These are phyloP conservation scores for Deroplatys truncata DNA, from an alignment of 2,888 invertebrate genomes.

Conservation along the genomic window DNA sequence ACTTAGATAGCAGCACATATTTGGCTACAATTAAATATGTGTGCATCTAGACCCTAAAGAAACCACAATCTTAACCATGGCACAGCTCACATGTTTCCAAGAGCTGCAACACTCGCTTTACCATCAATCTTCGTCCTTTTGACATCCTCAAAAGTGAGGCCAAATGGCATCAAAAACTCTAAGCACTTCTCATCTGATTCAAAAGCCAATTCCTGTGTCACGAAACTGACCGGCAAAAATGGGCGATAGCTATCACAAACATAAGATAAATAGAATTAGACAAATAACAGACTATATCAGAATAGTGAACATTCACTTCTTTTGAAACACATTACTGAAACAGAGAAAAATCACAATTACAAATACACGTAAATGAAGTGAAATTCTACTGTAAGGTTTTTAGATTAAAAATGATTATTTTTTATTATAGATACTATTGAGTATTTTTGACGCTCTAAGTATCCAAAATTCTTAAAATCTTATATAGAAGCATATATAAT, in stretches of 20 bases:
- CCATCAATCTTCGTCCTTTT: constrained; percentile 80
- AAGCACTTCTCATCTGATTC: constrained; percentile 75
- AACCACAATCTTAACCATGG: background rate
- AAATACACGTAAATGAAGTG: background rate
- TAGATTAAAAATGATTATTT: no score
- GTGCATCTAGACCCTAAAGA: background rate
- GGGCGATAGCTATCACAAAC: constrained; percentile 80
- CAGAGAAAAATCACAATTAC: constrained; percentile 17
- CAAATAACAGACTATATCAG: constrained; percentile 40
- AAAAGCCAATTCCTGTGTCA: constrained; percentile 86
- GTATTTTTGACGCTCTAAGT: no score
- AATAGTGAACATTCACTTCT: background rate
- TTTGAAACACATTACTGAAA: constrained; percentile 12
- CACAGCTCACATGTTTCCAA: constrained; percentile 12
- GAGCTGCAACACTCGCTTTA: constrained; percentile 63
- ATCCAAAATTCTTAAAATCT: no score
- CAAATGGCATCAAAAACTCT: constrained; percentile 82
- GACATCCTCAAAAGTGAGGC: constrained; percentile 66
- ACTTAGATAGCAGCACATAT: background rate
- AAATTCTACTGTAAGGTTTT: no score
- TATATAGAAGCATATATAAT: no score
- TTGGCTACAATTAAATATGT: background rate
- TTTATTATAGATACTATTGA: no score
- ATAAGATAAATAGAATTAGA: constrained; percentile 46
- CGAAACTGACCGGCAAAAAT: constrained; percentile 79